Evolutionary conservation across 2,797 vertebrate species (phyloP).

Genomic region (Cheirogaleus major): DNA sequence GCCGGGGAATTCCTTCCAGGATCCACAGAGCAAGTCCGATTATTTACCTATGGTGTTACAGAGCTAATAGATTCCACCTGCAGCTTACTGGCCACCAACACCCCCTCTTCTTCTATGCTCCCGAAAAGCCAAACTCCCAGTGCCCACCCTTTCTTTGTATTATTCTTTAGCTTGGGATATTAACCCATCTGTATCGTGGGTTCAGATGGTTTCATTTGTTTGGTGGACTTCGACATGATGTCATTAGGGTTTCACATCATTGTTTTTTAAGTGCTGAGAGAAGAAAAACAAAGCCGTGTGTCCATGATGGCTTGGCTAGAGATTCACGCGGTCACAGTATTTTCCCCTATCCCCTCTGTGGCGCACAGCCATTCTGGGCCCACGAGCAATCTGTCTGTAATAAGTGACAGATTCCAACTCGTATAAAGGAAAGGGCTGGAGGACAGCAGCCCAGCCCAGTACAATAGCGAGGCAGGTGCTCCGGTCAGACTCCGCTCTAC

Average conservation of each 20-base stretch:
- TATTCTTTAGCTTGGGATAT: neutral
- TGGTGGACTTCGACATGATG: neutral
- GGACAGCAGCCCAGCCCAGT: conserved; percentile 49
- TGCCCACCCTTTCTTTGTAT: neutral
- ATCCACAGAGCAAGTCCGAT: neutral
- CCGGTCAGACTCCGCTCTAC: conserved; percentile 80
- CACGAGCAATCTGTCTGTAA: conserved; percentile 79
- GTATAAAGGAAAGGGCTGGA: conserved; percentile 59
- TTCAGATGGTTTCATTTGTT: conserved; percentile 13
- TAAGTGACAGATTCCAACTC: conserved; percentile 83
- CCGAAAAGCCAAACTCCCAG: neutral
- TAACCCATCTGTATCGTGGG: neutral
- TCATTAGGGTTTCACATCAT: neutral
- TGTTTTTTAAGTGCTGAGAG: neutral
- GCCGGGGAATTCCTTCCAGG: neutral
- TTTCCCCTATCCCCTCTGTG: neutral
- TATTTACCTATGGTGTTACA: conserved; percentile 63
- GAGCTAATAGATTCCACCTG: conserved; percentile 81
- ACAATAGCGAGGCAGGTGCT: conserved; percentile 86
- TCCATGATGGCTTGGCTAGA: conserved; percentile 1
- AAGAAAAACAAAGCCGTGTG: conserved; percentile 19
- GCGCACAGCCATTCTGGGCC: conserved; percentile 64
- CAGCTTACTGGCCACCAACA: neutral
- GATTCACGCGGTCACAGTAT: conserved; percentile 66
- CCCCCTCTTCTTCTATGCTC: conserved; percentile 33